Percentiles rank a stretch among this genome's conserved stretches.
phyloP scores from a whole-genome alignment of 2,888 invertebrate species.

The Himalopsyche tibetana region DNA sequence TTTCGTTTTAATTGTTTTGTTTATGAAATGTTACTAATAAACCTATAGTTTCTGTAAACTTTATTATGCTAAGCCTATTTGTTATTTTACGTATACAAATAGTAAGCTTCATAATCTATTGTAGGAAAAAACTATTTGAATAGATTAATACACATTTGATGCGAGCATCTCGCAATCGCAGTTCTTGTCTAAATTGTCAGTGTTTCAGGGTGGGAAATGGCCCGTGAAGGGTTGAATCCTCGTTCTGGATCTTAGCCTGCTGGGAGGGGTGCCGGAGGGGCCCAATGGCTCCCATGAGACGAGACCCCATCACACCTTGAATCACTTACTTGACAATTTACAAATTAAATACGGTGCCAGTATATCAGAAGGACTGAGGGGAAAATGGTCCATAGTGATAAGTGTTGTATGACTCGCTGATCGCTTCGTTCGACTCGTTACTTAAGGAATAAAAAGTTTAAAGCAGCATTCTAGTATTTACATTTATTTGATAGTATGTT shows the following conservation, averaged over 20 bases:
- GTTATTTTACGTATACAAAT: too few species aligned
- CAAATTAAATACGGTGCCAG: slow-evolving; percentile 64
- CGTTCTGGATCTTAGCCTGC: slow-evolving; percentile 11
- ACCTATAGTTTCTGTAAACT: too few species aligned
- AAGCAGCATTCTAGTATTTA: too few species aligned
- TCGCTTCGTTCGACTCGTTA: neutral
- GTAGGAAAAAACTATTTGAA: neutral
- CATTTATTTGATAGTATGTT: too few species aligned
- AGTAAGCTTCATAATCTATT: too few species aligned
- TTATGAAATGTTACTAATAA: too few species aligned
- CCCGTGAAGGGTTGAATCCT: slow-evolving; percentile 52
- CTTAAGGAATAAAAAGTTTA: too few species aligned
- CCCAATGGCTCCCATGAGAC: slow-evolving; percentile 61
- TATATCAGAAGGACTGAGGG: slow-evolving; percentile 40
- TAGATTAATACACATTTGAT: slow-evolving; percentile 13
- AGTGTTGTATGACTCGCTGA: slow-evolving; percentile 30
- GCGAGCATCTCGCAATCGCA: slow-evolving; percentile 31
- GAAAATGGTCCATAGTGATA: slow-evolving; percentile 38
- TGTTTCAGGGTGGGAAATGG: slow-evolving; percentile 52
- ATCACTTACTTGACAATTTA: slow-evolving; percentile 66
- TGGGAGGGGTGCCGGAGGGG: slow-evolving; percentile 24
- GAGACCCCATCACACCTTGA: slow-evolving; percentile 64
- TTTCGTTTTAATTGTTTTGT: too few species aligned
- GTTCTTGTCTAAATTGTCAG: slow-evolving; percentile 38
- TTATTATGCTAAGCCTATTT: too few species aligned